phyloP scores from a whole-genome alignment of 1,140 invertebrate genomes.

The Diorhabda sublineata region DNA sequence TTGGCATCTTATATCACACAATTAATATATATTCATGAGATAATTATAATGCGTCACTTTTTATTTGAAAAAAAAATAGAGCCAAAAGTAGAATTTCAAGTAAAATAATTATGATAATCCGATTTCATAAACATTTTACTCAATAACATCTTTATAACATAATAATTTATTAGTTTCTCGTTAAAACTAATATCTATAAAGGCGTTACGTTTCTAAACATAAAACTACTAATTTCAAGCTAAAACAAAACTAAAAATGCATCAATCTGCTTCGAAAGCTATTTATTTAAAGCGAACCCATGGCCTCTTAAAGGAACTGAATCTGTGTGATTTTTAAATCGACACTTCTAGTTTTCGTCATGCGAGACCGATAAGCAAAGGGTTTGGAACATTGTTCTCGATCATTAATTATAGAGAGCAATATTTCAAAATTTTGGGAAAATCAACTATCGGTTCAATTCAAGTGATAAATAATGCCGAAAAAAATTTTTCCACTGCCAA shows the following conservation, averaged over 20 bases:
- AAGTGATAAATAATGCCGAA: no score
- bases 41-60: not conserved
- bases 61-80: not conserved
- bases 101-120: no score
- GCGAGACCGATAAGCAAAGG: no score
- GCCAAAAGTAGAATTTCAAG: no score
- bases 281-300: constrained; percentile 9
- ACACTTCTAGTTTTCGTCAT: no score
- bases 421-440: no score
- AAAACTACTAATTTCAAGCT: constrained; percentile 9
- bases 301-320: not conserved
- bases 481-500: no score
- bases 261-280: constrained; percentile 18
- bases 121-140: no score
- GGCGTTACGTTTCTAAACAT: not conserved
- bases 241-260: constrained; percentile 12
- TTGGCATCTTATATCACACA: constrained; percentile 7
- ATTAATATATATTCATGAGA: not conserved
- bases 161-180: not conserved
- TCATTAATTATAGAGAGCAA: no score
- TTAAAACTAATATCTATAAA: not conserved
- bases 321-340: not conserved
- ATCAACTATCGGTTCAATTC: no score
- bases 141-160: not conserved
- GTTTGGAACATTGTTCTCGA: no score